Conservation (phyloP, 2,113 vertebrate species). For the Junco hyemalis region DNA sequence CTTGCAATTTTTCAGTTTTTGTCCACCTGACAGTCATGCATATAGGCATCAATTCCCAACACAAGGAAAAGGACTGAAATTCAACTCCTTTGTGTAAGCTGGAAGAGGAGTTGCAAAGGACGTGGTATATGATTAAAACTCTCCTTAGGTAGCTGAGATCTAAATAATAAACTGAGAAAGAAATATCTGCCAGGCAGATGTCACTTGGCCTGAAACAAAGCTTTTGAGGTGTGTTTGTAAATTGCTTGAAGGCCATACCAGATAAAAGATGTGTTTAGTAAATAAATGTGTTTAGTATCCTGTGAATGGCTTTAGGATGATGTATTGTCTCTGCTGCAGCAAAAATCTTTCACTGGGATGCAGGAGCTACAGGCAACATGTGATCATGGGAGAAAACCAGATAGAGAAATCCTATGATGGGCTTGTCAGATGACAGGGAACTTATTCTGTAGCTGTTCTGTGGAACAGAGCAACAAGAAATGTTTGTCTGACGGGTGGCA, state of each 20-base stretch:
- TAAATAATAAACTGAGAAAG: background rate
- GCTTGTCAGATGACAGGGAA: slow-evolving; percentile 18
- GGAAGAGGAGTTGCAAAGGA: background rate
- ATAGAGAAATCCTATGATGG: background rate
- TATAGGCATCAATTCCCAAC: background rate
- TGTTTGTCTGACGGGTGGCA: slow-evolving; percentile 30
- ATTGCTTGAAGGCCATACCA: background rate
- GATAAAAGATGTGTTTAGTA: background rate
- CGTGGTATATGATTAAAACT: background rate
- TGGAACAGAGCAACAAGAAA: slow-evolving; percentile 58
- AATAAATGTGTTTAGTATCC: background rate
- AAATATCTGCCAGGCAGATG: background rate
- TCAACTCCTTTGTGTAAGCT: background rate
- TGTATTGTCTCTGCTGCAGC: background rate
- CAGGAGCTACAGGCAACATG: background rate
- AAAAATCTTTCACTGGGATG: background rate
- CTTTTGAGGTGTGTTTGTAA: background rate
- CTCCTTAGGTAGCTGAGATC: background rate
- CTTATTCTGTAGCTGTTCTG: slow-evolving; percentile 16
- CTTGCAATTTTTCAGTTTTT: background rate
- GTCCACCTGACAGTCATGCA: background rate
- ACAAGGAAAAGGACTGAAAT: background rate
- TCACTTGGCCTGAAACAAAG: background rate
- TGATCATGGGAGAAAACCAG: background rate
- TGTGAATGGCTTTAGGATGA: background rate